Evolutionary conservation across 2,113 vertebrate species (phyloP), one percentile per base, ranked within the genome.

Genomic region (Leptosomus discolor): DNA sequence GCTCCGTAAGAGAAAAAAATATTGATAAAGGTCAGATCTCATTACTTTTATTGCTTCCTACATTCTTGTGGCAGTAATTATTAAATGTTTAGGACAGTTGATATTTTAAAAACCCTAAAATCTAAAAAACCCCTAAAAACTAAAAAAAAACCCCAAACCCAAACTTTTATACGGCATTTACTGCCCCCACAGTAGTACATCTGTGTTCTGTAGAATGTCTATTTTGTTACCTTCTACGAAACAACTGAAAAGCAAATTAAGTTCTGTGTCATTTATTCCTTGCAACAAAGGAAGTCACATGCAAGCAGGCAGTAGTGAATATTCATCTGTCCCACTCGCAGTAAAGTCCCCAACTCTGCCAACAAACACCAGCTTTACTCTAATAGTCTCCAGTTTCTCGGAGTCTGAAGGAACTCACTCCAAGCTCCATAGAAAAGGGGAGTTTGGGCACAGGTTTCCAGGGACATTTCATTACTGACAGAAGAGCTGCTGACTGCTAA

Each of bases 101-200:
- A 5, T 21, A 45, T 46, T 65, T 76, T 2, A 27, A 54, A 86
- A 80, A 65, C 0, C 4, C 2, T 3, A 68, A 41, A 71, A 39
- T 11, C 6, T 41, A 45, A 27, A 45, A 51, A 61, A 53, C 23
- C 1, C 11, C 22, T 43, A 20, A 64, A 83, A 88, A 26, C 8
- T 7, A 30, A 61, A n/a, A 29, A 70, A 50, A n/a, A n/a, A 20
- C 16, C 53, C 8, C n/a, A n/a, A n/a, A n/a, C n/a, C 21, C 11
- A 56, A 53, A 34, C 29, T 75, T 36, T 57, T 43, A 67, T 8
- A 48, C 4, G 58, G n/a, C n/a, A 34, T 46, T 67, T 27, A 19
- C 8, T 54, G 24, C 24, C 50, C 53, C 6, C 2, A 1, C 19
- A 39, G 11, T 11, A 76, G 19, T 11, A 64, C 0, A 0, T 22